Evolutionary conservation across 1,140 invertebrate genomes (phyloP), one percentile per base, ranked within the genome.

Genomic region (Mycetomoellerius zeteki): DNA sequence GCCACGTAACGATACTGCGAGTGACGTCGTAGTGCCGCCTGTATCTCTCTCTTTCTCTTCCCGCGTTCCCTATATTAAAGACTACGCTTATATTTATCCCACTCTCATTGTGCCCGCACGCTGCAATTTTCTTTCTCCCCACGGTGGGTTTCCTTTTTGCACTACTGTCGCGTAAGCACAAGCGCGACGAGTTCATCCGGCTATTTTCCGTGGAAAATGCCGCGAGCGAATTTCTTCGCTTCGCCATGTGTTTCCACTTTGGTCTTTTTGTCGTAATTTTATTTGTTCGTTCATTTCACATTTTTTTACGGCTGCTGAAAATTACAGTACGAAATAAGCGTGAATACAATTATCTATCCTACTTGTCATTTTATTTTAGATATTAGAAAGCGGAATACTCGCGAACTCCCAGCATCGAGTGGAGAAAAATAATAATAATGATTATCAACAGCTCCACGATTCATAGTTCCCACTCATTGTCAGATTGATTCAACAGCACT

Each of bases 1-100:
- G 50, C 47, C 62, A 6, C 58, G 50, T 87, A 90, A 87, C 78
- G 56, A 90, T 87, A 89, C 89, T 47, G 60, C 43, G 3, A 24
- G 78, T 75, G 86, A 76, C 75, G 58, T 80, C 67, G 30, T 64
- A 16, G 60, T 21, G 50, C 72, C 65, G 87, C 33, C 67, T 64
- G 86, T 86, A 50, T 81, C n/a, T 73, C 43, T 78, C 37, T 76
- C n/a, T 87, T 12, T 84, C 19, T 84, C 65, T 84, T 27, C 56
- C 65, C 24, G 65, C 73, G 71, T 52, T 81, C 62, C 76, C 24
- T 56, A 6, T n/a, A 60, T 60, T 72, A 71, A 56, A 71, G 54
- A 12, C 75, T 52, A 14, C 43, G 47, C 76, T 62, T 33, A 19
- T 75, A 52, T 71, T 52, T 84, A 75, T 75, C 54, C 69, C 43